Percentiles rank a stretch among this genome's conserved stretches.
Evolutionary conservation across 2,797 vertebrate species (phyloP).

Genomic region (Muscicapa comitata): DNA sequence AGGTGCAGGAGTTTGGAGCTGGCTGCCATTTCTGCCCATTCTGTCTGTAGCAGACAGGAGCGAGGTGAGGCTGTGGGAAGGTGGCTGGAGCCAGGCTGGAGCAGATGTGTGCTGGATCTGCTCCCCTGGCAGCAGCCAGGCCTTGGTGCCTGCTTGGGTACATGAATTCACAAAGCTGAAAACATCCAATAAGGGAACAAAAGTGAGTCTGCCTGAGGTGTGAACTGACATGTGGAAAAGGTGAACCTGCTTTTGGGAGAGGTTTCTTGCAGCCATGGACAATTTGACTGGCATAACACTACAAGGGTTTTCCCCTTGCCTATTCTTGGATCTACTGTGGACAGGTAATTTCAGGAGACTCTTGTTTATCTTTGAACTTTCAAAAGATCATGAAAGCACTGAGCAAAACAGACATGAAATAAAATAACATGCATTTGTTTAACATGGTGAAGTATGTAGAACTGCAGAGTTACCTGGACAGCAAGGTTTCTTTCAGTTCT

Average conservation of each 20-base stretch:
- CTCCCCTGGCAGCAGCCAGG: not conserved
- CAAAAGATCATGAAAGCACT: not conserved
- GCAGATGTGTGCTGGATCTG: not conserved
- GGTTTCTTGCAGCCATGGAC: not conserved
- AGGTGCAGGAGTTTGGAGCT: not conserved
- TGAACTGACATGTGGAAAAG: not conserved
- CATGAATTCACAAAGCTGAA: not conserved
- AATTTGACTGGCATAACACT: not conserved
- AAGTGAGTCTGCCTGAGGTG: not conserved
- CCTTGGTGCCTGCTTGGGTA: not conserved
- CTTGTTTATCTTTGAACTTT: not conserved
- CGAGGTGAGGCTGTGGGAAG: not conserved
- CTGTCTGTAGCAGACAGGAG: not conserved
- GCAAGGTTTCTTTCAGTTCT: not conserved
- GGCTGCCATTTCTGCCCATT: not conserved
- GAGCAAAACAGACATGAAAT: not conserved
- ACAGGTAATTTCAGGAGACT: not conserved
- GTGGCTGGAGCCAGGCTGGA: not conserved
- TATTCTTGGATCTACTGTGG: not conserved
- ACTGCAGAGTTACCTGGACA: not conserved
- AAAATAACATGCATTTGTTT: not conserved
- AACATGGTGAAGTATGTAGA: fast-evolving
- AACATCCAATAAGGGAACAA: not conserved
- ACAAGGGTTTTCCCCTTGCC: not conserved
- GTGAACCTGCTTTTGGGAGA: not conserved